These are phyloP conservation scores for Sebastiscus albofasciatus DNA, from an alignment of 2,797 vertebrate genomes.

Conservation along the genomic window DNA sequence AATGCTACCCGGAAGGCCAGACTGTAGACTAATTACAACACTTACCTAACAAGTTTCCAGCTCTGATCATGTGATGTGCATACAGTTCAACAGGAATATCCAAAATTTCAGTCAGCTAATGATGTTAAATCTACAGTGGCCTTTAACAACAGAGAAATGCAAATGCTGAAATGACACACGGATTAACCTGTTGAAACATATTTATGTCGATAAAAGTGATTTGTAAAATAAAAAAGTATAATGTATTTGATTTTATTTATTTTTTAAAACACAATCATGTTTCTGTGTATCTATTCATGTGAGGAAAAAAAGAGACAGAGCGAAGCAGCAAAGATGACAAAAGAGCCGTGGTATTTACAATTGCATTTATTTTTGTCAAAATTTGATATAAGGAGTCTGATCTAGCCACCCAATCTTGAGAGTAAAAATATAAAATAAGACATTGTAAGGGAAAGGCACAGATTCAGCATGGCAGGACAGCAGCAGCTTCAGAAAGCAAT, in stretches of 20 bases:
- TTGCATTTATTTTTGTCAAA: conserved; percentile 78
- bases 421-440: conserved; percentile 81
- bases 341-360: conserved; percentile 39
- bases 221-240: conserved; percentile 51
- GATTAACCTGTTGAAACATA: conserved; percentile 32
- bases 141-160: conserved; percentile 28
- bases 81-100: neutral
- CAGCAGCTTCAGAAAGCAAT: conserved; percentile 81
- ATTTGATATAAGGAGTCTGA: conserved; percentile 69
- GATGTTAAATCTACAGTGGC: conserved; percentile 43
- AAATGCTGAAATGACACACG: neutral
- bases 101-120: neutral
- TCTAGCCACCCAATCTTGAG: conserved; percentile 66
- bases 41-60: neutral
- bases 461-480: conserved; percentile 83
- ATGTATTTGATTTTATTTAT: conserved; percentile 26
- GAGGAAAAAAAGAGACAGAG: neutral
- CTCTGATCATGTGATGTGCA: conserved; percentile 16
- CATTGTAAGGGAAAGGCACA: conserved; percentile 79
- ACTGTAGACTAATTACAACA: neutral
- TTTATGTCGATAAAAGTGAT: conserved; percentile 61
- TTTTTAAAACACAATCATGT: conserved; percentile 3
- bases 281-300: neutral
- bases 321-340: conserved; percentile 24
- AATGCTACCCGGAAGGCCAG: neutral